Base-by-base conservation (phyloP, 53 echinoderm and acorn worm species). In the Zoroaster sp. region DNA sequence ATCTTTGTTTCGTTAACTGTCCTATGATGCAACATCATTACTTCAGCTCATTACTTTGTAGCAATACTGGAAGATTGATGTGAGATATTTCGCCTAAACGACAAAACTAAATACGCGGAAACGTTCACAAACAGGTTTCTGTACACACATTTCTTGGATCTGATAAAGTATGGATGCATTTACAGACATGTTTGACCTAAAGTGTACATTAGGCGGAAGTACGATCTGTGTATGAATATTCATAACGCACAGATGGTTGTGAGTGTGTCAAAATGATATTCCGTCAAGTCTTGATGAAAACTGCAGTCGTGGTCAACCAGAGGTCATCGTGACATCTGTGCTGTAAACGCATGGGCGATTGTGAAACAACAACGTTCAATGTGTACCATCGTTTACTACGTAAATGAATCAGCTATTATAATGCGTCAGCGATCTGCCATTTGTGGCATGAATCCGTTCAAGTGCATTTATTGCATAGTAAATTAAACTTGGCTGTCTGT, bases 251-350 rank as follows among this genome's bases (percentile, higher is more conserved):
- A 28, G 63, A 3, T 59, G 11, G 28, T 28, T 59, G 63, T 59
- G 63, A 59, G 28, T 59, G 28, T 15, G 47, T 45, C 47, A 49
- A 76, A 47, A 47, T 10, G 76, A 76, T 76, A 49, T 49, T 74
- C 20, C 74, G 43, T 38, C 42, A 42, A 9, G 74, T 39, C 76
- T 44, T 49, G 35, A 35, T 71, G 71, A 37, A 54, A 38, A 54
- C 54, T 33, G 55, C 79, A 13, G 79, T 36, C 79, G 37, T 17
- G 79, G 79, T 79, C 79, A 63, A n/a, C 23, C 32, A 37, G 55
- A 55, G 79, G 79, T 79, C 79, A 55, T 30, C 8, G 17, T 5
- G 63, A 79, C 79, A 79, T 79, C 79, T 63, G 79, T 59, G 79
- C 55, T 12, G 35, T 54, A 54, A 42, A 35, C 34, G 76, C 46